Evolutionary conservation across 1,140 invertebrate genomes (phyloP), one percentile per base, ranked within the genome.

Genomic region (Brachionus paranguensis): DNA sequence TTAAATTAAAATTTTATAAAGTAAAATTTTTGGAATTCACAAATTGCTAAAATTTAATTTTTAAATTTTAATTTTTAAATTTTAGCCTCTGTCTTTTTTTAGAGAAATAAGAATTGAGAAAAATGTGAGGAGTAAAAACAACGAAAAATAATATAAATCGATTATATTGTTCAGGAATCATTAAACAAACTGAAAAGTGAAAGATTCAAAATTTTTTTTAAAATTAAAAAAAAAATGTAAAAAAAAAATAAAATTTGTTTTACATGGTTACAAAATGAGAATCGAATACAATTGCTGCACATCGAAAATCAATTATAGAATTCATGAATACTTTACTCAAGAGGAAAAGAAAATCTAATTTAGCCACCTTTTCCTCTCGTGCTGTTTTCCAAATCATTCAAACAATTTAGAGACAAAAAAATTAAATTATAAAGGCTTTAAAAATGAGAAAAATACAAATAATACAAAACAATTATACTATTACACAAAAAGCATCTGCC

Each of bases 401-500:
- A 68, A 68, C 33, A 41, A 68, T 33, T 68, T 17, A 68, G 65
- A 33, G 14, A 68, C 65, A 68, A 68, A 68, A 68, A 68, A 68
- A 68, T 68, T 68, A 68, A 68, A 68, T 68, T 68, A 68, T 68
- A 68, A 68, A 68, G 65, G 65, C 29, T 68, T 68, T 33, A 68
- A 68, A 68, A 68, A 33, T n/a, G 33, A 68, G 12, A 68, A 68
- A 64, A 68, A 68, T 68, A 68, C 65, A 68, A 68, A 68, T 68
- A 68, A 33, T 68, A 68, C 65, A 68, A 68, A 68, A 68, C 65
- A 68, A 68, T 68, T 68, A n/a, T 68, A 68, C 65, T 68, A 68
- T 68, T 29, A 68, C 65, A 68, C 11, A 68, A 14, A 68, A 68
- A 20, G 14, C n/a, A 37, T 14, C n/a, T 60, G 53, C 53, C 53